Base-by-base conservation (phyloP, 2,888 invertebrate genomes). In the Metellina segmentata region DNA sequence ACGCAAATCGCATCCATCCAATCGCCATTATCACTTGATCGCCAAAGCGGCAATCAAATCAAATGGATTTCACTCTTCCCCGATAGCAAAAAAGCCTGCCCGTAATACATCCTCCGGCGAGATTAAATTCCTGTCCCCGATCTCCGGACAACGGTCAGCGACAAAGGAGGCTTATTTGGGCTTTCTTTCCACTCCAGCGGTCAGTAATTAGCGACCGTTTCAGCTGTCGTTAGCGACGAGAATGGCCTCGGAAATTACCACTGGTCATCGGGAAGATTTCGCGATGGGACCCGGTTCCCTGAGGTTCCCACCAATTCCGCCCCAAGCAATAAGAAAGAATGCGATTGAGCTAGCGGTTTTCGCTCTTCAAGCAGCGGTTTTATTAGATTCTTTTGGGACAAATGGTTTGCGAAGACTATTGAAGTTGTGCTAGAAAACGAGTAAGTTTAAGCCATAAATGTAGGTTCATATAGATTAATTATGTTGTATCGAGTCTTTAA, bases 141-240 rank as follows among this genome's bases (percentile, higher is more conserved):
- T 16, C 16, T 11, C 5, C 61, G 61, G 61, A 61, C 61, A 61
- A 61, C 8, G 61, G 8, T 13, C 61, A 61, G 61, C 61, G 61
- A 61, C 61, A 83, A 34, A 61, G 79, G 61, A 19, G 79, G 51
- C 77, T 34, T 61, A 79, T 79, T 79, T 34, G 20, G 49, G 75
- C 34, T 85, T 85, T 85, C 70, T 61, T 86, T 86, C 78, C 69
- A 70, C 78, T 52, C 70, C 78, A 71, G 70, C 19, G 51, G 51
- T 48, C 71, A 70, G 78, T 86, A 78, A 86, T 86, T 86, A 86
- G 78, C 20, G 71, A 49, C 20, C 86, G 69, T 71, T 86, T 78
- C 53, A 51, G 86, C 77, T 79, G 61, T 78, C 70, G 51, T 20
- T 78, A 48, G 20, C 69, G 61, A 48, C 16, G 9, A 34, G 20